Conservation (phyloP, 53 echinoderm and acorn worm species). For the Patiria pectinifera region DNA sequence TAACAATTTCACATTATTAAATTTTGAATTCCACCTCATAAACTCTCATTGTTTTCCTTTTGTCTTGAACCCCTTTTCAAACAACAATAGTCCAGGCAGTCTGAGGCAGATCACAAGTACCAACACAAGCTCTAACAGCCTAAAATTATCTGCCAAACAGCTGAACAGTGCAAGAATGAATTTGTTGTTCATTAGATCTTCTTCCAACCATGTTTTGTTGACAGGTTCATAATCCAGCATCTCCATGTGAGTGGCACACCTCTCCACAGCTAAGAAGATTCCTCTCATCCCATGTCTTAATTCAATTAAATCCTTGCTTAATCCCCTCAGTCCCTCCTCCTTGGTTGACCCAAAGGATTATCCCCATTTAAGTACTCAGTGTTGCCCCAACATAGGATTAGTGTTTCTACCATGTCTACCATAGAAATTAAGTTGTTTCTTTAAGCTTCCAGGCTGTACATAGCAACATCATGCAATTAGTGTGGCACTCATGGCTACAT, state of each 20-base stretch:
- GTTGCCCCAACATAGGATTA: slow-evolving; percentile 35
- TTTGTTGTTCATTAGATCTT: no score
- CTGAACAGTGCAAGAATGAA: no score
- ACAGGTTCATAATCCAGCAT: background rate
- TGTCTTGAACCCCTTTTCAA: no score
- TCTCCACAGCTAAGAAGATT: background rate
- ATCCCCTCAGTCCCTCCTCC: background rate
- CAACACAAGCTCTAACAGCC: no score
- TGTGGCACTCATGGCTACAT: no score
- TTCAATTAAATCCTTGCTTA: background rate
- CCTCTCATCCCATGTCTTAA: background rate
- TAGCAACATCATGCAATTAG: no score
- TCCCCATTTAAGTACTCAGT: background rate
- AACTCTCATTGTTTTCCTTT: no score
- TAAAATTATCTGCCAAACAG: no score
- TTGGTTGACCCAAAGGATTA: slow-evolving; percentile 23
- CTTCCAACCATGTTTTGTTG: background rate
- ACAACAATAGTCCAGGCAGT: no score
- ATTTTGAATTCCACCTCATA: no score
- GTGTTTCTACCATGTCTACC: background rate
- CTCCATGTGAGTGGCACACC: slow-evolving; percentile 5
- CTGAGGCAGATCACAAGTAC: no score
- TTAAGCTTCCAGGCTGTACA: no score
- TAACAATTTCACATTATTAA: background rate
- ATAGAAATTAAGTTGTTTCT: background rate